Evolutionary conservation across 92 coral and sea anemone genomes (phyloP), one percentile per base, ranked within the genome.

Genomic region (Epizoanthus fatuus): DNA sequence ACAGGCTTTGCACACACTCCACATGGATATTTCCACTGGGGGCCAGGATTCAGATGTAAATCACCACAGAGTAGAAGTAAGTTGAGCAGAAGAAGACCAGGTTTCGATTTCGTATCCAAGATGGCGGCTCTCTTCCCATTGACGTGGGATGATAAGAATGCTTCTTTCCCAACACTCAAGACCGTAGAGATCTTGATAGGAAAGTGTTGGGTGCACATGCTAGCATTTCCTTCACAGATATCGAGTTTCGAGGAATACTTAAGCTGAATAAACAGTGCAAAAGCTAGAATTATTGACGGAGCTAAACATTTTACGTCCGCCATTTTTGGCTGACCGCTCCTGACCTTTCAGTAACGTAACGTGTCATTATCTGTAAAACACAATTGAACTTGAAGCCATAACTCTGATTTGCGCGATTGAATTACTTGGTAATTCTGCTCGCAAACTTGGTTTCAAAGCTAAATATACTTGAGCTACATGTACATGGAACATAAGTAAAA

Each of bases 221-320:
- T 67, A 67, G 47, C 72, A 47, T 67, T 67, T 38, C 29, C 72
- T 67, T 67, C 17, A 67, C 72, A 67, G 47, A 67, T 25, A 67
- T 32, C 72, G 8, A 7, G 51, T 67, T 67, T 67, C 72, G 40
- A 37, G 16, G 72, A 67, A 69, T 69, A 40, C 56, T 69, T 42
- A 69, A 69, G 37, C 75, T 16, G 57, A 69, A 40, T n/a, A 69
- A 69, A 42, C 56, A 69, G 55, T 44, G 74, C 55, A 69, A 69
- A 42, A 69, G 22, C 56, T 69, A 69, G 74, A 37, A 44, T 69
- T 69, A 69, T 40, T 69, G 37, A n/a, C 55, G 54, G 74, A 44
- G 55, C 74, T 69, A 69, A 69, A 69, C n/a, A 69, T 54, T 69
- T 69, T 54, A 29, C 45, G 74, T 32, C 74, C 55, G 74, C 55